Base-by-base conservation (phyloP, 1,140 invertebrate species). In the Platorchestia sp. region DNA sequence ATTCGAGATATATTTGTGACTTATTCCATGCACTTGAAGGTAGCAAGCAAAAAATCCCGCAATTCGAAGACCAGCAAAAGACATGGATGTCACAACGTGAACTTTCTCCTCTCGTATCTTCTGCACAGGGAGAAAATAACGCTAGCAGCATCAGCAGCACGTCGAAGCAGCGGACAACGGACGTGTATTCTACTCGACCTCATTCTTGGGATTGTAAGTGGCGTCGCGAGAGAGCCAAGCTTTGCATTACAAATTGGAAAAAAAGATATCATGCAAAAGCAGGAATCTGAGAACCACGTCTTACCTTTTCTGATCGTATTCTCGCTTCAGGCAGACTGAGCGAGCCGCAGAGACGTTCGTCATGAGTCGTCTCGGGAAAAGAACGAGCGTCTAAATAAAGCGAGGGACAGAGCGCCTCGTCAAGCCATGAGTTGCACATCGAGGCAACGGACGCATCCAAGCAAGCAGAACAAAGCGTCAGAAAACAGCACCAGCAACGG, bases 381-480 rank as follows among this genome's bases (percentile, higher is more conserved):
- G 36, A 75, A 75, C 59, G 59, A 75, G 59, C 59, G 59, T 75
- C 59, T 75, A 75, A 75, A 36, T 75, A 75, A 75, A 75, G 10
- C 10, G 27, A 75, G 59, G 59, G 59, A 75, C 59, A 75, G 14
- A 3, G 27, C 14, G 59, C 14, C 59, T 75, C 59, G 27, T 75
- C 14, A 75, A 14, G 59, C 59, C 59, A 36, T 75, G 59, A 75
- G 59, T 75, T 75, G 59, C 59, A 75, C 59, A 75, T 36, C 10
- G 59, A 75, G 59, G 59, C 59, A 75, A 75, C 59, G 59, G 59
- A 75, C 59, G 59, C 59, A 75, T 75, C 59, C 59, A 75, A 75
- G 59, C 59, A 75, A 75, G 59, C 59, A 75, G 59, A 75, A 75
- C 59, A 75, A 75, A 75, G 59, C 59, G 59, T 75, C 59, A 75